phyloP scores from a whole-genome alignment of 2,797 vertebrate species.

The Microchirus variegatus region DNA sequence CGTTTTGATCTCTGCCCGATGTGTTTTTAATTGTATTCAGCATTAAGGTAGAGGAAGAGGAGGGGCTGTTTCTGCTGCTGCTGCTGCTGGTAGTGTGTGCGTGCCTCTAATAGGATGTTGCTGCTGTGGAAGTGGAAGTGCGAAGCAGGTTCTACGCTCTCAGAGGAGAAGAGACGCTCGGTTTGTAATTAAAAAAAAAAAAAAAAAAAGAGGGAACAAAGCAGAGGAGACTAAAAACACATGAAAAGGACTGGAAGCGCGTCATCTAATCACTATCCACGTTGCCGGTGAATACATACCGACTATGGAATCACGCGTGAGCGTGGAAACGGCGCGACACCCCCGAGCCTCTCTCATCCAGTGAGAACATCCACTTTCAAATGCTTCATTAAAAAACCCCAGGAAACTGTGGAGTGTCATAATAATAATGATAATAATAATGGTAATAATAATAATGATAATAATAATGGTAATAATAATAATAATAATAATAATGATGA shows the following conservation, averaged over 20 bases:
- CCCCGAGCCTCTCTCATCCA: no score
- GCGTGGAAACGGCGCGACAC: not conserved
- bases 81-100: slow-evolving; percentile 31
- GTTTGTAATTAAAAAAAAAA: slow-evolving; percentile 84
- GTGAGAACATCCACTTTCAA: no score
- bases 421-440: no score
- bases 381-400: no score
- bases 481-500: no score
- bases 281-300: slow-evolving; percentile 19
- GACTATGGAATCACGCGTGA: slow-evolving; percentile 21
- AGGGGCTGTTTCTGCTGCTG: no score
- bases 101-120: slow-evolving; percentile 67
- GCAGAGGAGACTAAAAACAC: slow-evolving; percentile 80
- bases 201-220: slow-evolving; percentile 78
- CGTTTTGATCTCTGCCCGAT: slow-evolving; percentile 77
- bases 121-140: slow-evolving; percentile 63
- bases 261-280: slow-evolving; percentile 74
- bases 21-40: slow-evolving; percentile 77
- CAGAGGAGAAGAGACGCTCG: slow-evolving; percentile 70
- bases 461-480: no score
- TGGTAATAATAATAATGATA: no score
- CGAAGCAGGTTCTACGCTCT: slow-evolving; percentile 69
- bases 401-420: no score
- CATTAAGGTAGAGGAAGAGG: slow-evolving; percentile 55
- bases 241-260: slow-evolving; percentile 72